phyloP scores from a whole-genome alignment of 2,113 vertebrate species.

The Parus major region DNA sequence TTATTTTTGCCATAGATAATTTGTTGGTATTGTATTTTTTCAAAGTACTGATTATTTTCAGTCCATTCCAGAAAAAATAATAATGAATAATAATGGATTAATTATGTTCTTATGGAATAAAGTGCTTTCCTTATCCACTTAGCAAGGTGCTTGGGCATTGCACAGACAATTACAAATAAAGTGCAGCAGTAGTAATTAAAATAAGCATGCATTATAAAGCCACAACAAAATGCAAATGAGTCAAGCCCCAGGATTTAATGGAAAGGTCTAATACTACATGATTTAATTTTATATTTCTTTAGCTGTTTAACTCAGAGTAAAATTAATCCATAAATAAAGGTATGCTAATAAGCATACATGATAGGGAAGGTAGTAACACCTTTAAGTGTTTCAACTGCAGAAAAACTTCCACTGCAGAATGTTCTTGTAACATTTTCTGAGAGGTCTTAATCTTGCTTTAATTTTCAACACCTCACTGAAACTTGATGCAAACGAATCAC shows the following conservation, averaged over 20 bases:
- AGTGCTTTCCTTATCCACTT: conserved; percentile 58
- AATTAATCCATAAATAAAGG: not conserved
- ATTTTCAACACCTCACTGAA: conserved; percentile 20
- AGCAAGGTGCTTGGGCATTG: conserved; percentile 52
- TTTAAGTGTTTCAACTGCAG: not conserved
- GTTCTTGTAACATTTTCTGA: not conserved
- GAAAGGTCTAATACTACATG: conserved; percentile 4
- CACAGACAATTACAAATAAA: conserved; percentile 57
- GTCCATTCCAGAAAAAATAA: not conserved
- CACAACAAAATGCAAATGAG: conserved; percentile 39
- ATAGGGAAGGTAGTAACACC: not conserved
- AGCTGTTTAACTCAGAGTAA: not conserved
- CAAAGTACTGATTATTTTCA: conserved; percentile 29
- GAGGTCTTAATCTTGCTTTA: conserved; percentile 3
- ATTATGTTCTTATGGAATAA: conserved; percentile 48
- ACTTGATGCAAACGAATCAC: not conserved
- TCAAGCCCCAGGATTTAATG: conserved; percentile 20
- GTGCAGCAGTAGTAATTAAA: conserved; percentile 55
- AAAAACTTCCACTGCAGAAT: not conserved
- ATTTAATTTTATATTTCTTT: conserved; percentile 17
- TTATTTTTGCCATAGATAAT: conserved; percentile 11
- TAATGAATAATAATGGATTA: conserved; percentile 42
- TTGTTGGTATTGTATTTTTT: conserved; percentile 33
- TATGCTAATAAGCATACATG: not conserved
- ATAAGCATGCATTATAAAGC: conserved; percentile 32